phyloP scores from a whole-genome alignment of 2,113 vertebrate species.

The human (Homo sapiens) region DNA sequence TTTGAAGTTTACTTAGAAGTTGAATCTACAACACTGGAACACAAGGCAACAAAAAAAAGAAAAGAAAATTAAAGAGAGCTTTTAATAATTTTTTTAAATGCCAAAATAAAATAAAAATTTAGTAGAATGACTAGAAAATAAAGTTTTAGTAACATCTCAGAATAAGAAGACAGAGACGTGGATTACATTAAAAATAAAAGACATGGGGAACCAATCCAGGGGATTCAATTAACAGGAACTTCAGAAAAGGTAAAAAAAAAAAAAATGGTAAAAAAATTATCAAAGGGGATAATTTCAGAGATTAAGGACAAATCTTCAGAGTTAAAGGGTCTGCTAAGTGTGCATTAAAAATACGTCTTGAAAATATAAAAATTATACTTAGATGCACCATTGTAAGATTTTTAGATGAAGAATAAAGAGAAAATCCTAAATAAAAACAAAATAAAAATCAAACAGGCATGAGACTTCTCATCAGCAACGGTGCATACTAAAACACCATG shows the following conservation, averaged over 20 bases:
- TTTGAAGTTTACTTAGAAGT: background rate
- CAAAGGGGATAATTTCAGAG: background rate
- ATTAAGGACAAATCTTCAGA: background rate
- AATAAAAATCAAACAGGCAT: background rate
- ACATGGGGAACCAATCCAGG: background rate
- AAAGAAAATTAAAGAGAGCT: background rate
- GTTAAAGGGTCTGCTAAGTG: background rate
- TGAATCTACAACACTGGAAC: background rate
- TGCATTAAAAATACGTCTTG: slow-evolving; percentile 13
- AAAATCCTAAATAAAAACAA: background rate
- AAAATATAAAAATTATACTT: background rate
- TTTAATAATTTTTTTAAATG: background rate
- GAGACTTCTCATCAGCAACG: background rate
- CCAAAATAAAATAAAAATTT: background rate
- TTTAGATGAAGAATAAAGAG: background rate
- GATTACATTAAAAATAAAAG: background rate
- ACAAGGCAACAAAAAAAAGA: background rate
- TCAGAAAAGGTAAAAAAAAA: background rate
- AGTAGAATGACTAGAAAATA: background rate
- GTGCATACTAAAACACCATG: background rate
- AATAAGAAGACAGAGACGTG: background rate
- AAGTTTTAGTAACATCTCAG: background rate
- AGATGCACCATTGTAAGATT: background rate
- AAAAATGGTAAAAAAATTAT: background rate
- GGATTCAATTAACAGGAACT: background rate